Percentiles rank a stretch among this genome's conserved stretches.
Conservation (phyloP, 2,113 vertebrate species). For the Nibea albiflora region DNA sequence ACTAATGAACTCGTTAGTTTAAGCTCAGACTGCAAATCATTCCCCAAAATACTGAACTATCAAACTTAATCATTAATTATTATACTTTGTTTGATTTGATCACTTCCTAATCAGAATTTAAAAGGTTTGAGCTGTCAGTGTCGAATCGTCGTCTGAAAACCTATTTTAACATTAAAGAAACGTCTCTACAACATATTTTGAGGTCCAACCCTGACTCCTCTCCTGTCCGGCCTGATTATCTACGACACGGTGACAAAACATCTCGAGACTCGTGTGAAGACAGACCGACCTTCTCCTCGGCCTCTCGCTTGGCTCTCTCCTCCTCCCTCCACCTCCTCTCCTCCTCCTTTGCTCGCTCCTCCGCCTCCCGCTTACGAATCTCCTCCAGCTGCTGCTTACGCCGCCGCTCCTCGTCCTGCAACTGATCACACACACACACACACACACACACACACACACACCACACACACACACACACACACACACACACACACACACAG, state of each 20-base stretch:
- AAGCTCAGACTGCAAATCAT: neutral
- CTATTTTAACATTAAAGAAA: neutral
- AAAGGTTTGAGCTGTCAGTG: neutral
- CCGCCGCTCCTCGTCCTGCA: conserved; percentile 97
- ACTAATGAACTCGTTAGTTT: neutral
- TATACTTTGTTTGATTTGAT: neutral
- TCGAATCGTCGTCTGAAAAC: too few species aligned
- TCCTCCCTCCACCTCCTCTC: conserved; percentile 93
- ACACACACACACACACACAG: neutral
- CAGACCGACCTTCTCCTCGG: conserved; percentile 93
- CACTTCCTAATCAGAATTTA: neutral
- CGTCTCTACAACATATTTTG: too few species aligned
- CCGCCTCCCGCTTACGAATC: conserved; percentile 93
- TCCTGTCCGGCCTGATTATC: neutral
- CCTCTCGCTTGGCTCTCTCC: conserved; percentile 89
- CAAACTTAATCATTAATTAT: too few species aligned
- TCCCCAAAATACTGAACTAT: neutral
- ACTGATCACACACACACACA: conserved; percentile 77
- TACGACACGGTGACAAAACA: neutral
- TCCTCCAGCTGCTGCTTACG: conserved; percentile 97
- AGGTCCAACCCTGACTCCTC: neutral
- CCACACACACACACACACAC: neutral
- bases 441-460: conserved; percentile 13
- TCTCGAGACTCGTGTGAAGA: neutral
- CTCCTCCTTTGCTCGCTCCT: conserved; percentile 92